phyloP scores from a whole-genome alignment of 2,113 vertebrate species.

The Oryctolagus cuniculus region DNA sequence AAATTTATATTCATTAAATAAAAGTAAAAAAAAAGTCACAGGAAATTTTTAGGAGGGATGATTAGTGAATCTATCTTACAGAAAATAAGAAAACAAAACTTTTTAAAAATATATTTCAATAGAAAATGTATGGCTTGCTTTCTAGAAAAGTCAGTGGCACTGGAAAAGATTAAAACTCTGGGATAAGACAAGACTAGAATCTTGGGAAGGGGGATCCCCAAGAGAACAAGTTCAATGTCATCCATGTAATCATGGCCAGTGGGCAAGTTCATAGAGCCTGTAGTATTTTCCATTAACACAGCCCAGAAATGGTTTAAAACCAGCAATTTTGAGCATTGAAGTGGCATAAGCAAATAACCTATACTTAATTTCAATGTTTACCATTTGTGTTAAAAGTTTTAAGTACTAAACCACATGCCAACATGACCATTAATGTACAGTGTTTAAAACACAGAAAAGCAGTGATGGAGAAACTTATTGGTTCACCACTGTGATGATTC shows the following conservation, averaged over 20 bases:
- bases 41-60: neutral
- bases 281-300: neutral
- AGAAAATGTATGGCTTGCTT: neutral
- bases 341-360: neutral
- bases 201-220: neutral
- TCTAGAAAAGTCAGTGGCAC: neutral
- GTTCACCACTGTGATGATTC: neutral
- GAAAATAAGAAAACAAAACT: neutral
- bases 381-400: neutral
- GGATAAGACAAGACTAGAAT: neutral
- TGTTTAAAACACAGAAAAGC: neutral
- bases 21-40: too few species aligned
- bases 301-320: neutral
- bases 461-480: neutral
- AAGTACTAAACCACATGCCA: neutral
- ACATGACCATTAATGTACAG: neutral
- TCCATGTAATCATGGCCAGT: neutral
- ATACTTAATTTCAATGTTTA: constrained; percentile 39
- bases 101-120: neutral
- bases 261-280: neutral
- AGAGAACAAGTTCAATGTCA: neutral
- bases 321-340: neutral
- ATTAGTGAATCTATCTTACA: neutral
- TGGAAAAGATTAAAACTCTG: neutral
- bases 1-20: too few species aligned